Conservation (phyloP, 2,113 vertebrate genomes). For the Myodes glareolus region DNA sequence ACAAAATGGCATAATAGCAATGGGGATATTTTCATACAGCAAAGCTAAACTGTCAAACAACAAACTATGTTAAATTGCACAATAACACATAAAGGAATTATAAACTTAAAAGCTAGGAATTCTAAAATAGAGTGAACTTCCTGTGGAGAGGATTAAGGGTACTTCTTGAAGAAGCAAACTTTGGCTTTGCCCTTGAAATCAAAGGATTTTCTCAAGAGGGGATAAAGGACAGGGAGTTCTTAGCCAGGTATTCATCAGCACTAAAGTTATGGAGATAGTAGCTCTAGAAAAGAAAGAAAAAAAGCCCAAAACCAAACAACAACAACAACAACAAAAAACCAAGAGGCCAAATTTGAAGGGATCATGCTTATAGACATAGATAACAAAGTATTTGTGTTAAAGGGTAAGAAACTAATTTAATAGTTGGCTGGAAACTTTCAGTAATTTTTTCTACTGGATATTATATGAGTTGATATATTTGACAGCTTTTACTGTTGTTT, state of each 20-base stretch:
- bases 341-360: background rate
- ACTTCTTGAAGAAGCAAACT: background rate
- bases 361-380: background rate
- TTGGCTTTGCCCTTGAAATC: background rate
- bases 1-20: background rate
- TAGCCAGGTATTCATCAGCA: background rate
- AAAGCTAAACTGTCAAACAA: background rate
- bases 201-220: background rate
- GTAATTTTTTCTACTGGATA: background rate
- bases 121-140: background rate
- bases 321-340: too few species aligned
- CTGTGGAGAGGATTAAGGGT: background rate
- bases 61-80: background rate
- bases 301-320: too few species aligned
- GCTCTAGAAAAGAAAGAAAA: background rate
- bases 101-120: background rate
- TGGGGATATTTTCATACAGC: background rate
- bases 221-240: background rate
- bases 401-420: background rate
- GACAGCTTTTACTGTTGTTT: too few species aligned
- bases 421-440: background rate
- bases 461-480: background rate
- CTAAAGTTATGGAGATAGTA: background rate
- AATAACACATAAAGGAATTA: background rate
- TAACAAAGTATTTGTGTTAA: background rate